Percentiles rank a stretch among this genome's conserved stretches.
phyloP scores from a whole-genome alignment of 2,113 vertebrate species.

The Callipepla californica region DNA sequence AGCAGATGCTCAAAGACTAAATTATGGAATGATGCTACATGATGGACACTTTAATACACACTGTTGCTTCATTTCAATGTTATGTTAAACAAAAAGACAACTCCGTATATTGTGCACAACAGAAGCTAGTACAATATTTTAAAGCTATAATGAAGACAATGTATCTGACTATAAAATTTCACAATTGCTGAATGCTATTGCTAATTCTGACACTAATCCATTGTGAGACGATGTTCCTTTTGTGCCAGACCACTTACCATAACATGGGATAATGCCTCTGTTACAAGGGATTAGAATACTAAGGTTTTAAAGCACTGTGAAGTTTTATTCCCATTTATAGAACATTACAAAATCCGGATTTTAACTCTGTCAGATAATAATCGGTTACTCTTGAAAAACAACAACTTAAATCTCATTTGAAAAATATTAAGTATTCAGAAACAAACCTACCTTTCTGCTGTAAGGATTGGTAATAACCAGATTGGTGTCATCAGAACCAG shows the following conservation, averaged over 20 bases:
- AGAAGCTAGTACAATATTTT: neutral
- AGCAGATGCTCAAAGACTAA: neutral
- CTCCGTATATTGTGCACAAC: neutral
- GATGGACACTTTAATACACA: neutral
- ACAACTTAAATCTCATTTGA: neutral
- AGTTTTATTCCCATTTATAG: neutral
- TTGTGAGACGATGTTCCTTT: conserved; percentile 19
- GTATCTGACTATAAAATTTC: conserved; percentile 21
- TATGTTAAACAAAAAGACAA: neutral
- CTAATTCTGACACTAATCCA: conserved; percentile 47
- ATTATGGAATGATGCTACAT: neutral
- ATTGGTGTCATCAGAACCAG: conserved; percentile 97
- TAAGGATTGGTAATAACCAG: conserved; percentile 96
- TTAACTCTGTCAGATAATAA: neutral
- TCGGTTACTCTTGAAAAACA: neutral
- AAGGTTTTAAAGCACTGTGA: conserved; percentile 5
- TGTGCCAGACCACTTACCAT: neutral
- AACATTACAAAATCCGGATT: neutral
- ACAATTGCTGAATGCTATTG: conserved; percentile 8
- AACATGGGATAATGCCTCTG: conserved; percentile 45
- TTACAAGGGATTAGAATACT: neutral
- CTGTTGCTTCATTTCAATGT: neutral
- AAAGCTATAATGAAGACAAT: neutral
- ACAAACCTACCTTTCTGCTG: conserved; percentile 91
- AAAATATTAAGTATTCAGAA: neutral